phyloP scores from a whole-genome alignment of 2,113 vertebrate species.

The Gnathochromis pfefferi region DNA sequence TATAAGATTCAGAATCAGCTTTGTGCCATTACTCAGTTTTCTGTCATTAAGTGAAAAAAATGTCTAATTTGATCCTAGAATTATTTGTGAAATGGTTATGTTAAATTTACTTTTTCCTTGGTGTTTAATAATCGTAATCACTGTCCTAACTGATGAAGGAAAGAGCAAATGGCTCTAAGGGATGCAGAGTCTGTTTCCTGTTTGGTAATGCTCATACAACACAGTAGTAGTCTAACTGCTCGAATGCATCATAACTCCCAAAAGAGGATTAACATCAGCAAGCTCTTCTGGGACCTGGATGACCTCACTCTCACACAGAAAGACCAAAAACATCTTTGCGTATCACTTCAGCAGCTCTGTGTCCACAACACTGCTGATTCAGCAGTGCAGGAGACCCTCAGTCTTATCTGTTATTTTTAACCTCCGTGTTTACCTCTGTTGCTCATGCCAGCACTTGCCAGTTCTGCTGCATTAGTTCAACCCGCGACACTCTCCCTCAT shows the following conservation, averaged over 20 bases:
- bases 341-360: slow-evolving; percentile 23
- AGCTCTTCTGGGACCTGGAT: slow-evolving; percentile 51
- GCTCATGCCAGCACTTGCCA: background rate
- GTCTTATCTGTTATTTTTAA: background rate
- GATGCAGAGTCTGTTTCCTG: background rate
- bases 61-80: background rate
- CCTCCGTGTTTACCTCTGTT: background rate
- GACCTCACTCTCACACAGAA: slow-evolving; percentile 54
- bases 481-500: background rate
- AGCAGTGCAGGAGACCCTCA: background rate
- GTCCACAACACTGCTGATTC: slow-evolving; percentile 9
- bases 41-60: background rate
- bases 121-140: background rate
- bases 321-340: slow-evolving; percentile 40
- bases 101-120: background rate
- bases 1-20: background rate
- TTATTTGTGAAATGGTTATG: background rate
- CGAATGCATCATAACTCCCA: slow-evolving; percentile 65
- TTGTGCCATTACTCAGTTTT: background rate
- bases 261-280: slow-evolving; percentile 68
- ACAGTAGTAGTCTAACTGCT: slow-evolving; percentile 50
- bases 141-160: background rate
- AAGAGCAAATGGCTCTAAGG: background rate
- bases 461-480: background rate
- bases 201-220: slow-evolving; percentile 18